Conservation (phyloP, 2,113 vertebrate species). For the Mungos mungo region DNA sequence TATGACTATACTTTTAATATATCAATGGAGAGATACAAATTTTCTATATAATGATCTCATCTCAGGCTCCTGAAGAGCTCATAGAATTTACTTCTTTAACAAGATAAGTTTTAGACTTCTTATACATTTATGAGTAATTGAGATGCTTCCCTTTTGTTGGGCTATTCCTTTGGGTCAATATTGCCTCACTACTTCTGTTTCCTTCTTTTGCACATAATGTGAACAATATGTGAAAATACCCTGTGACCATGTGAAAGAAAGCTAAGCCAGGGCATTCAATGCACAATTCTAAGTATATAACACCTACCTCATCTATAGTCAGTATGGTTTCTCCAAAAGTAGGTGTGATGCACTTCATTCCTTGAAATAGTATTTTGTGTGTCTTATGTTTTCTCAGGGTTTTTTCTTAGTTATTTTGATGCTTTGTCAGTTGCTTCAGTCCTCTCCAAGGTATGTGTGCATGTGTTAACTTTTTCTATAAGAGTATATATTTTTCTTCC, state of each 20-base stretch:
- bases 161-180: background rate
- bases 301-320: background rate
- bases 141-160: background rate
- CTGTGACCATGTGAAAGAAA: background rate
- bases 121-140: background rate
- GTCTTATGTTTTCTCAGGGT: too few relatives aligned
- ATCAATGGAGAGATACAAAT: background rate
- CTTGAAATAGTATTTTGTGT: background rate
- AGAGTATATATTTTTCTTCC: background rate
- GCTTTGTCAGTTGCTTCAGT: background rate
- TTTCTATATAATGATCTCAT: background rate
- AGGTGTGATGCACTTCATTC: background rate
- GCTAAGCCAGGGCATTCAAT: background rate
- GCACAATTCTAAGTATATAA: background rate
- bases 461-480: background rate
- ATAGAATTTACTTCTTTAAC: background rate
- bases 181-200: background rate
- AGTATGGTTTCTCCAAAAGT: background rate
- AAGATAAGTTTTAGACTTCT: background rate
- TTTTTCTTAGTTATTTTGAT: background rate
- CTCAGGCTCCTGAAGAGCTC: background rate
- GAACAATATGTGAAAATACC: background rate
- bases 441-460: too few relatives aligned
- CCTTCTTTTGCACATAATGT: background rate
- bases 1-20: background rate